These are phyloP conservation scores for Sepiola atlantica DNA, from an alignment of 2,888 invertebrate species.

Conservation along the genomic window DNA sequence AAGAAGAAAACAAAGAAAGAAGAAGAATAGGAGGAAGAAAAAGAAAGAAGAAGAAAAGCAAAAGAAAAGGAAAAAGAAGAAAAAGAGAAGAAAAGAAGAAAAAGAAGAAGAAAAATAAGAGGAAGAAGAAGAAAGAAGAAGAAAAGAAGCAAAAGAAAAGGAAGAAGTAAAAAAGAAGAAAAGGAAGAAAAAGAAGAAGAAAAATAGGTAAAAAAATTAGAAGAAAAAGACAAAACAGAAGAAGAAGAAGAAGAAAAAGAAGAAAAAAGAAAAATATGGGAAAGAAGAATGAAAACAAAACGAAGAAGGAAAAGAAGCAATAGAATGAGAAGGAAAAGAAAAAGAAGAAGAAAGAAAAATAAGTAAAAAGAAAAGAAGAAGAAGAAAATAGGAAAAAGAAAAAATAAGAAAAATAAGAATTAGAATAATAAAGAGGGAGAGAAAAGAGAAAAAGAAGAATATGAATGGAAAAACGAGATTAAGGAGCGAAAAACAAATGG, in stretches of 20 bases:
- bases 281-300: background rate
- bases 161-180: background rate
- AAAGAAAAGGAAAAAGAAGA: background rate
- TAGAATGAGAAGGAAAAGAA: background rate
- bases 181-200: background rate
- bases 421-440: background rate
- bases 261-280: background rate
- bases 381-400: background rate
- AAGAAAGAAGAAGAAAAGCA: background rate
- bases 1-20: background rate
- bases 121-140: background rate
- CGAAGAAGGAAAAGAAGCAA: background rate
- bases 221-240: background rate
- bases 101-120: background rate
- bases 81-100: background rate
- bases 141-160: background rate
- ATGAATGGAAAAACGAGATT: background rate
- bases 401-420: background rate
- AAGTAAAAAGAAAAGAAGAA: background rate
- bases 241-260: background rate
- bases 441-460: background rate
- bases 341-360: background rate
- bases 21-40: background rate
- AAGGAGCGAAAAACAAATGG: background rate
- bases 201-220: background rate